Base-by-base conservation (phyloP, 2,888 invertebrate genomes). In the Aphelenchoides bicaudatus region DNA sequence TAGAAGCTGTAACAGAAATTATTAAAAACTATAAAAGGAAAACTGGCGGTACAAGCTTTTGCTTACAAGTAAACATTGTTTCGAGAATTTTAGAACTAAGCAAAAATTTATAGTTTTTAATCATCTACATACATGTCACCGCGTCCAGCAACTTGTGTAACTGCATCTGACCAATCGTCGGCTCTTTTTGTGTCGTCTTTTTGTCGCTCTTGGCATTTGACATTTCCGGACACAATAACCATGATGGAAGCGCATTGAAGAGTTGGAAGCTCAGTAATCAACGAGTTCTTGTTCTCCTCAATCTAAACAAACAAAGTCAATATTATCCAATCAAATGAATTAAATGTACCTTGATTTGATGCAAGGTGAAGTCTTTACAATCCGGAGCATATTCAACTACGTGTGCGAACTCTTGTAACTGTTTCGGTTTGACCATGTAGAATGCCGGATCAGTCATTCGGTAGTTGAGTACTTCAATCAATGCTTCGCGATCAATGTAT, bases 401-500 rank as follows among this genome's bases (percentile, higher is more conserved):
- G 51, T 64, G 62, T 2, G 65, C 59, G 59, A 54, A 65, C 13
- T 25, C 53, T 5, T 43, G 23, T n/a, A 56, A 10, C 28, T 19
- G 56, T 10, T 46, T 21, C 8, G 21, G 28, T 38, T 53, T 39
- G 2, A 77, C 75, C 50, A 76, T 50, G 56, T 76, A 76, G 27
- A 65, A 67, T 34, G 62, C 65, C 30, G 71, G 76, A 6, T 65
- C 62, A 2, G 74, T 75, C 76, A 76, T 76, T 34, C 64, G 64
- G 79, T 92, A 96, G 72, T 87, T 88, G 47, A 96, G 81, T 86
- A 92, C 90, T 2, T 84, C 82, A 50, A 89, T 85, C 2, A 98
- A 83, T 0, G 90, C 90, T 4, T 87, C 83, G 0, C 91, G 87
- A 81, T 98, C 98, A 71, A 91, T 89, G 75, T 86, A 87, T 81